Conservation (phyloP, 2,113 vertebrate species). For the Oryzias curvinotus region DNA sequence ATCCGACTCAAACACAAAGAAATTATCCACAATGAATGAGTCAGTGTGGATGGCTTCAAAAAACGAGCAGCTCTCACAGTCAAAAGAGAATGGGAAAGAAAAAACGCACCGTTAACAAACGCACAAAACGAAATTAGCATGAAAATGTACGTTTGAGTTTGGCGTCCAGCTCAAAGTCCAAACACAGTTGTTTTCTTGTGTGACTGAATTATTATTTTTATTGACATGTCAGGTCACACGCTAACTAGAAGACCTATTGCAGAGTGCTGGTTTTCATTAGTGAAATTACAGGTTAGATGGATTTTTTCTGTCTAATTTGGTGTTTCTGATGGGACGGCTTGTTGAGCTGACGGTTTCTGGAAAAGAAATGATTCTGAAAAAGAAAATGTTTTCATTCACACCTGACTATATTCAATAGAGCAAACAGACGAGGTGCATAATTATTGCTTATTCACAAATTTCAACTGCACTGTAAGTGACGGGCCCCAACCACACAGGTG, state of each 20-base stretch:
- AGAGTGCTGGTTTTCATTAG: constrained; percentile 8
- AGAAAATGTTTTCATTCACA: constrained; percentile 8
- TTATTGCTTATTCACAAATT: constrained; percentile 1
- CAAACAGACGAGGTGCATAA: constrained; percentile 9
- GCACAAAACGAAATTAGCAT: constrained; percentile 22
- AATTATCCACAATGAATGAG: constrained; percentile 61
- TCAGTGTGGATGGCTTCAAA: constrained; percentile 53
- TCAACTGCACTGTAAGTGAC: background rate
- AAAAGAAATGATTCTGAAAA: constrained; percentile 3
- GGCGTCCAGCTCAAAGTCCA: background rate
- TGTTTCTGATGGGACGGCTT: constrained; percentile 7
- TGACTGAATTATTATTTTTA: constrained; percentile 35
- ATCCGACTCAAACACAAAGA: constrained; percentile 63
- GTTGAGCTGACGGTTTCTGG: constrained; percentile 20
- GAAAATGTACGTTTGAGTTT: constrained; percentile 17
- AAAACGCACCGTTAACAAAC: background rate
- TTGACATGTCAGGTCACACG: constrained; percentile 13
- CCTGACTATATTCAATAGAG: background rate
- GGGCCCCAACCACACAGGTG: background rate
- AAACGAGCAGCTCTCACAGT: constrained; percentile 30
- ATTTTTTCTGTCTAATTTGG: constrained; percentile 14
- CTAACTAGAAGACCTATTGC: constrained; percentile 1
- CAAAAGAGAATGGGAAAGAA: constrained; percentile 12
- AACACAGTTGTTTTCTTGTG: constrained; percentile 1
- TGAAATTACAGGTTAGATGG: constrained; percentile 1